phyloP scores from a whole-genome alignment of 2,113 vertebrate species.

The Melanerpes aurifrons region DNA sequence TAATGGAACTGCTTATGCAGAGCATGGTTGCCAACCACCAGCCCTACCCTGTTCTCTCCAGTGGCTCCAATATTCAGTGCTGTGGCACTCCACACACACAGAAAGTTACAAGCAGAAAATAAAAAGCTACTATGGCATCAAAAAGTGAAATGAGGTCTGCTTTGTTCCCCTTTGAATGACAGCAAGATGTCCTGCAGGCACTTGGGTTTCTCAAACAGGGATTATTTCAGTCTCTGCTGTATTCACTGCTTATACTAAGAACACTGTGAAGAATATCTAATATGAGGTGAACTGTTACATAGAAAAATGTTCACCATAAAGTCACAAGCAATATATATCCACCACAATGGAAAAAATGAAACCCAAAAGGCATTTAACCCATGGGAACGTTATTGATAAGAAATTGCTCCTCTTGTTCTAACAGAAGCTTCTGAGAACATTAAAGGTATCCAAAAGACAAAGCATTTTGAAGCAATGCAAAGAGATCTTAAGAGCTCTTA shows the following conservation, averaged over 20 bases:
- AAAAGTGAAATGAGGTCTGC: not conserved
- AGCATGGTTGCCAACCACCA: not conserved
- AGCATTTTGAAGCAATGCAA: not conserved
- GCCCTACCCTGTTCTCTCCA: not conserved
- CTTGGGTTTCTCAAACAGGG: not conserved
- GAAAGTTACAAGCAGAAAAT: not conserved
- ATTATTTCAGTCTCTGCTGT: not conserved
- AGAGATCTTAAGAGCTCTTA: not conserved
- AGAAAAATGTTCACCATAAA: not conserved
- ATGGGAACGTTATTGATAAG: not conserved
- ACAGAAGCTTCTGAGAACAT: not conserved
- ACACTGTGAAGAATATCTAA: not conserved
- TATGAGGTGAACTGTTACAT: not conserved
- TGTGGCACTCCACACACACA: not conserved
- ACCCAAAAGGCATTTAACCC: not conserved
- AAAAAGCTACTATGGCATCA: not conserved
- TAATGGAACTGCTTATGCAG: not conserved
- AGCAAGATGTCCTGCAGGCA: not conserved
- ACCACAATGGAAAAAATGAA: not conserved
- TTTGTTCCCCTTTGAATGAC: not conserved
- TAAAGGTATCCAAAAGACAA: not conserved
- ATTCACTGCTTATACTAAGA: not conserved
- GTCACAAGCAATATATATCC: not conserved
- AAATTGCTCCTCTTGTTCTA: not conserved
- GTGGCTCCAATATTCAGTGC: not conserved